Evolutionary conservation across 1,140 invertebrate genomes (phyloP), one percentile per base, ranked within the genome.

Genomic region (Drosophila equinoxialis): DNA sequence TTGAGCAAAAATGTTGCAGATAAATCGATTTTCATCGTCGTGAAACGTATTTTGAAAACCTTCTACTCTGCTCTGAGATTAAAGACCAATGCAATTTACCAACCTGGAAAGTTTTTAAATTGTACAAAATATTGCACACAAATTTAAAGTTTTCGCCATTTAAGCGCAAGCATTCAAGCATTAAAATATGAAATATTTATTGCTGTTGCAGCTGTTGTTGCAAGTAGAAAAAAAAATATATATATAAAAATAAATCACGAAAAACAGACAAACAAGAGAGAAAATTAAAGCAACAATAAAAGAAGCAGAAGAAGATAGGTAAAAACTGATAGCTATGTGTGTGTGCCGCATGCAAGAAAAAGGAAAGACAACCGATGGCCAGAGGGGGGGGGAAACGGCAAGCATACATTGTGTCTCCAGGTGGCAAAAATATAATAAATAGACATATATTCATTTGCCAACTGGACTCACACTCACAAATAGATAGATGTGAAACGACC

Each of bases 1-100:
- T 39, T 39, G 26, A 65, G 54, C 39, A 74, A 61, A 61, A 60
- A 55, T 65, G 73, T 84, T 80, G 68, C 65, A 74, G 37, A 23
- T 26, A 73, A 71, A 90, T 85, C 81, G 77, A 84, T 89, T 84
- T 74, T 74, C 20, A 51, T 61, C 77, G 71, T 68, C 58, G 20
- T 14, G 35, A 37, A 10, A 10, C 23, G 51, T 62, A 54, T 26
- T 6, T 30, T 10, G 33, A 65, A 58, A 59, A 14, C 42, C n/a
- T 37, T 64, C 68, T 39, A 63, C 57, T 82, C 68, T 69, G 69
- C 6, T 37, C 10, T 37, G 35, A 54, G 57, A 39, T 66, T 76
- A 45, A 17, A 39, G 58, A 35, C n/a, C 35, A 41, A 17, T 23
- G 5, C 6, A 23, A 17, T 51, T 51, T 10, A 23, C 17, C 45